Evolutionary conservation across 1,140 invertebrate genomes (phyloP), one percentile per base, ranked within the genome.

Genomic region (Apis laboriosa): DNA sequence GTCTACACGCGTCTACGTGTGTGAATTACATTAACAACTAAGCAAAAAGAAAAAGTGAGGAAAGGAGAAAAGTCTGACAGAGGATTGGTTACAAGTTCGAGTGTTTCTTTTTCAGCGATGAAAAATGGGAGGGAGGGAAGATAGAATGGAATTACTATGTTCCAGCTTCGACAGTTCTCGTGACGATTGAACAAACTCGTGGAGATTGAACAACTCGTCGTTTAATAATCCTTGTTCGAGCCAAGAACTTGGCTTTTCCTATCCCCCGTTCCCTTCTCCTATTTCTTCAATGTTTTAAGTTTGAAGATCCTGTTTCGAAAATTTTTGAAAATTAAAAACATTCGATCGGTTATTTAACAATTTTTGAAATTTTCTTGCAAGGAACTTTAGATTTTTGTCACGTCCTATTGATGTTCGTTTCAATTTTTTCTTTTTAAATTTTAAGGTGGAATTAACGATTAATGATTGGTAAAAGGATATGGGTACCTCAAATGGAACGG

Each of bases 401-500:
- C 34, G 34, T 34, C 34, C 24, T 24, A 24, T 24, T n/a, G n/a
- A n/a, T n/a, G n/a, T n/a, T n/a, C n/a, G n/a, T n/a, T n/a, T n/a
- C 24, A 24, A 24, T 24, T 24, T 24, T 24, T 34, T 34, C 1
- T 34, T 34, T 34, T 34, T 34, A 2, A 34, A 34, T 34, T 43
- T 43, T 43, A 43, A 15, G 43, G 8, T n/a, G 43, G 17, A 12
- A 56, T 56, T 11, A 49, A 43, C 7, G 56, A 71, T 71, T 61
- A 66, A 55, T 56, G 60, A n/a, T 58, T 43, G 51, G 68, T 56
- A 51, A 63, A 61, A 83, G 49, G 51, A 24, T 63, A 58, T 34
- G 43, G 71, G 64, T 86, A 92, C 88, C 88, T 91, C 76, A 9
- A 43, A 43, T 43, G 86, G 85, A 77, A 87, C 67, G 15, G 71